Evolutionary conservation across 2,113 vertebrate species (phyloP), one percentile per base, ranked within the genome.

Genomic region (Fregetta grallaria): DNA sequence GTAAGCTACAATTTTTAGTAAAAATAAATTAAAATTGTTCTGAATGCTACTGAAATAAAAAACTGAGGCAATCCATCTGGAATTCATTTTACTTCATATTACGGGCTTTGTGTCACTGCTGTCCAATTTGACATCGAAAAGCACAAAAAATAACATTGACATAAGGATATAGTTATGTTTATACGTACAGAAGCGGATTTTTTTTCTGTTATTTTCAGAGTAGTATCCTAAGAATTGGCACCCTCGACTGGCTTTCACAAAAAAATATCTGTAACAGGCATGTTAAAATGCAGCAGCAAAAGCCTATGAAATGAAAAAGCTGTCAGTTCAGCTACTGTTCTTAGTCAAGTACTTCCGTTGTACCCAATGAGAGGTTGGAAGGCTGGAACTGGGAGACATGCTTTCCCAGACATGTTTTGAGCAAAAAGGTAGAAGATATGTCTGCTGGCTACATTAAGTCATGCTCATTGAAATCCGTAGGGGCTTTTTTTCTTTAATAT

Each of bases 11-110:
- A 86, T 86, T 96, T 97, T 97, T 96, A 96, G 95, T 96, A 96
- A 97, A 97, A 95, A 96, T 95, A 95, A 96, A 97, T 97, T 97
- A 84, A 95, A 96, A 96, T 97, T 97, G 70, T 88, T 96, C 94
- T 85, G 75, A 59, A 76, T 25, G 74, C 92, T 80, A 66, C 91
- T 97, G 74, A 94, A 98, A 96, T 97, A 96, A 82, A 47, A 84
- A 94, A 95, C 91, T 90, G 79, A 50, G 88, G 78, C 76, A 92
- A 93, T 74, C 70, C 96, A 97, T 97, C 96, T 98, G 97, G 96
- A 97, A 96, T 96, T 95, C 42, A 97, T 98, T 95, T 97, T 77
- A 73, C 56, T 78, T 94, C 92, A 93, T 97, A 91, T 96, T 96
- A 96, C 5, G 18, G 74, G 36, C 21, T 94, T 91, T 96, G 71